Conservation (phyloP, 2,113 vertebrate species). For the Rousettus leschenaultii region DNA sequence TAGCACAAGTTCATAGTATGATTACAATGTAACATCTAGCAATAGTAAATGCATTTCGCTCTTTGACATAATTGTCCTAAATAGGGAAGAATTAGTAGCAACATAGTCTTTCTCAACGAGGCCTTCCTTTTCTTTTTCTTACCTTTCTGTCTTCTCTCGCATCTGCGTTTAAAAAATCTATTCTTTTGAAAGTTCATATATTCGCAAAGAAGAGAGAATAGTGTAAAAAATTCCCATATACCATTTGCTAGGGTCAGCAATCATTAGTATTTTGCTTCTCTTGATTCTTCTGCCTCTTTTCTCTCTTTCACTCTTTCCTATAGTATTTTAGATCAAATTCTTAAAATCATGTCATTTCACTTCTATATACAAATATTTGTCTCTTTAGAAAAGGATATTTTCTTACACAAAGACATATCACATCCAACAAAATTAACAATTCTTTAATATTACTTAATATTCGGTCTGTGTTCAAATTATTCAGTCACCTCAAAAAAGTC, state of each 20-base stretch:
- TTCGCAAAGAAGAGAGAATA: background rate
- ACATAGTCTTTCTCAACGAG: background rate
- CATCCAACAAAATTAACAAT: background rate
- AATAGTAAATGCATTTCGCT: background rate
- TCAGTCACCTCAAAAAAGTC: background rate
- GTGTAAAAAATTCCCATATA: rapidly evolving
- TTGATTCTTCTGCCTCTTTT: background rate
- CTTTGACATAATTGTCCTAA: background rate
- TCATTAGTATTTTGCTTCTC: background rate
- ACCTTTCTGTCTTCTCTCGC: background rate
- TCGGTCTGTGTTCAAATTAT: background rate
- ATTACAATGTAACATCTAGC: background rate
- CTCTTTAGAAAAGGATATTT: background rate
- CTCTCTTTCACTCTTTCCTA: background rate
- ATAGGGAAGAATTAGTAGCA: background rate
- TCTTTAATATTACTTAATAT: background rate
- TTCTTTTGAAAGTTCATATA: background rate
- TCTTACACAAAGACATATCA: background rate
- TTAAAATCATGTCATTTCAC: background rate
- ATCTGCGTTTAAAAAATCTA: background rate
- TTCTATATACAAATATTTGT: background rate
- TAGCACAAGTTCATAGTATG: background rate
- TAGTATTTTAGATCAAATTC: background rate
- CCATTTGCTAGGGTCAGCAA: background rate
- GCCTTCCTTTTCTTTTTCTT: background rate